A percentile compares a stretch with the other conserved stretches of the same genome.
Conservation (phyloP, 1,140 invertebrate genomes). For the Sminthurinus signatus region DNA sequence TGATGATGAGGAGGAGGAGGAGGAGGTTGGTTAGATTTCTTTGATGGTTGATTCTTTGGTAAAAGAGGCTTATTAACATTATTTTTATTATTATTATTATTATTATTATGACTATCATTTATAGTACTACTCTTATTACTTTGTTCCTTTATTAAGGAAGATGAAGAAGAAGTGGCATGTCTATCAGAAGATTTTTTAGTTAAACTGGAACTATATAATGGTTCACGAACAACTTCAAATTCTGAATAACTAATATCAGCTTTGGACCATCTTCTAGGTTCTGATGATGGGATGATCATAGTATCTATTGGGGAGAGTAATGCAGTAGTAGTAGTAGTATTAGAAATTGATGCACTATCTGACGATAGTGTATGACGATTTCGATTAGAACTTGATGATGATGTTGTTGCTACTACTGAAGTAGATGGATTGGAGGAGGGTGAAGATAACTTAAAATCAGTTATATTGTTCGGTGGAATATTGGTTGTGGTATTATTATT, state of each 20-base stretch:
- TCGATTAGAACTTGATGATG: slow-evolving; percentile 19
- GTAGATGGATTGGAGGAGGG: too few species aligned
- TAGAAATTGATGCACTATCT: slow-evolving; percentile 12
- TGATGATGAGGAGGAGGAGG: not conserved
- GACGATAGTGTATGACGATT: slow-evolving; percentile 18
- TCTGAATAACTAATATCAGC: slow-evolving; percentile 40
- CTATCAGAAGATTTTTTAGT: not conserved
- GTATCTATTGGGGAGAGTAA: not conserved
- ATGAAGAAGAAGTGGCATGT: too few species aligned
- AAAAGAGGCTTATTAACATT: too few species aligned
- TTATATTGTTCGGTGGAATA: slow-evolving; percentile 5
- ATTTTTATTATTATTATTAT: too few species aligned
- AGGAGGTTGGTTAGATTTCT: too few species aligned
- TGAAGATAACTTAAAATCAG: too few species aligned
- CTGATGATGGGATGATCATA: slow-evolving; percentile 12
- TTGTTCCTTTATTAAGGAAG: not conserved
- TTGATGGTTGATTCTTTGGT: too few species aligned
- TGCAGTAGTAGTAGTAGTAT: too few species aligned
- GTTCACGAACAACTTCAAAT: slow-evolving; percentile 39
- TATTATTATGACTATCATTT: too few species aligned
- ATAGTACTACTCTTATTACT: too few species aligned
- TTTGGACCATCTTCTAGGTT: slow-evolving; percentile 38
- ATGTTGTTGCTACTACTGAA: not conserved
- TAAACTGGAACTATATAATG: not conserved
- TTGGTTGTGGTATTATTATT: not conserved